Evolutionary conservation across 2,888 invertebrate genomes (phyloP), one percentile per base, ranked within the genome.

Genomic region (Willowsia nigromaculata): DNA sequence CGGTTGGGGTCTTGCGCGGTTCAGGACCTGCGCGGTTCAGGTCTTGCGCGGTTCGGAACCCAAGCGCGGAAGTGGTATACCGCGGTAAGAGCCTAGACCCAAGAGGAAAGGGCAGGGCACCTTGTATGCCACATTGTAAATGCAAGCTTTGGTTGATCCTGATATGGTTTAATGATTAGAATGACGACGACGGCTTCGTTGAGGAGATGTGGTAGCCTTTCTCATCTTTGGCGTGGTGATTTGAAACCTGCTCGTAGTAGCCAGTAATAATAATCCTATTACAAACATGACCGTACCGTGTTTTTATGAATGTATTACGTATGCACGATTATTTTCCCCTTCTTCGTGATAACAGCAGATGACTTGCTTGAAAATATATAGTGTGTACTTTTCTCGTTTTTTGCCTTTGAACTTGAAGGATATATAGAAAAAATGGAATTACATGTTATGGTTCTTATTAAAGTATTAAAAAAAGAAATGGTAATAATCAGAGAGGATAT

Each of bases 401-500:
- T 74, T 2, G 33, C 9, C 37, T 11, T 59, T 0, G 25, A 25
- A 18, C 37, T 15, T 68, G 68, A 40, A 33, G 18, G 33, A 68
- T 27, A n/a, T 68, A 37, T 2, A 56, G 18, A 33, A 50, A 80
- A 81, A 81, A 62, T 81, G 81, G 37, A 62, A 81, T 62, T 81
- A 81, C 81, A 59, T 43, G 43, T 56, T 78, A 47, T 40, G 78
- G 25, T 56, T 78, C 47, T 33, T 85, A 76, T 78, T 85, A 78
- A 76, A 74, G 43, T 43, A 47, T 40, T 47, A 74, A 78, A 62
- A 74, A 53, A 82, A 50, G 40, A 84, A 83, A 84, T 71, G 37
- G 84, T 84, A 84, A 84, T 84, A 84, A 85, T 85, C 74, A 74
- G 74, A 74, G 74, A 85, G 85, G 74, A 85, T 85, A 56, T 62